phyloP scores from a whole-genome alignment of 2,797 vertebrate genomes.

The Xyrichtys novacula region DNA sequence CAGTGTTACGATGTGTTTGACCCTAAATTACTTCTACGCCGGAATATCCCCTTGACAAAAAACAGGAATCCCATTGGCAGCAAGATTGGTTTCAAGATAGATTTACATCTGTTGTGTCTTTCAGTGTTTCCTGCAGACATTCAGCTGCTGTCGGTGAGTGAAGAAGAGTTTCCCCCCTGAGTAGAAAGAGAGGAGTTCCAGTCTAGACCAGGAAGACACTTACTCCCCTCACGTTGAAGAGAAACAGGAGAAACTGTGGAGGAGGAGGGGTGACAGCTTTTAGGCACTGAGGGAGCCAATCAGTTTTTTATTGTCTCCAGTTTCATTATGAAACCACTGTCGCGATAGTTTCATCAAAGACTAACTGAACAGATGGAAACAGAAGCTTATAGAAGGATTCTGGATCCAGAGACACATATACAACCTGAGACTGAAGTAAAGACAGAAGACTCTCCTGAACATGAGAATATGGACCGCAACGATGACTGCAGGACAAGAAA shows the following conservation, averaged over 20 bases:
- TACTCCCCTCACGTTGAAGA: background rate
- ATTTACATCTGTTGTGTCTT: background rate
- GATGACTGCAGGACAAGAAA: background rate
- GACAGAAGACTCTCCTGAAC: background rate
- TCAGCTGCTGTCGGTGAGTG: background rate
- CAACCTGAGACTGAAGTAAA: background rate
- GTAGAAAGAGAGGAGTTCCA: background rate
- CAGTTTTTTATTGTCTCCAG: too few relatives aligned
- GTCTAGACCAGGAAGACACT: background rate
- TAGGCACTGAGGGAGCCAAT: too few relatives aligned
- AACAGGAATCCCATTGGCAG: too few relatives aligned
- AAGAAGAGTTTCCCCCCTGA: background rate
- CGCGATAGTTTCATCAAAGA: background rate
- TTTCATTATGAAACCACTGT: background rate
- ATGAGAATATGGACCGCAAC: background rate
- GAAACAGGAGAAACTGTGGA: background rate
- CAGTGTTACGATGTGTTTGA: too few relatives aligned
- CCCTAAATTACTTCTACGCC: too few relatives aligned
- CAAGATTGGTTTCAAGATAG: too few relatives aligned
- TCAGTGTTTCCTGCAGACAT: background rate
- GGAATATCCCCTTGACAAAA: too few relatives aligned
- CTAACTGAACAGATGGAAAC: background rate
- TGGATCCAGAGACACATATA: background rate
- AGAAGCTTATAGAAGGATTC: background rate
- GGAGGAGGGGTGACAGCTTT: background rate